These are phyloP conservation scores for Acronicta leporina DNA, from an alignment of 2,888 invertebrate species.

Conservation along the genomic window DNA sequence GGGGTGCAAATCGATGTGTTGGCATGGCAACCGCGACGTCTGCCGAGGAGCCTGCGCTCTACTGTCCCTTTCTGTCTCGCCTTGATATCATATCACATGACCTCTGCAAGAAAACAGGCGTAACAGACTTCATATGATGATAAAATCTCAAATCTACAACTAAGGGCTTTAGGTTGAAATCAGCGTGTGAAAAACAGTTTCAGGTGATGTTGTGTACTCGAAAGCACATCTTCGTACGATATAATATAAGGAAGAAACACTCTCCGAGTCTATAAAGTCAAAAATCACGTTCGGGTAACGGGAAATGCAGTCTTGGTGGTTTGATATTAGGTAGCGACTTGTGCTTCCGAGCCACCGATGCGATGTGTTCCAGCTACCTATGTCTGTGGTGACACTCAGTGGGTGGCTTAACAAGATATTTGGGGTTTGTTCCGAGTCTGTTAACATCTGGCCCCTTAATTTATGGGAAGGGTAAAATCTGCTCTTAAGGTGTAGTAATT, in stretches of 20 bases:
- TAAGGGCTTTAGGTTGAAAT: conserved; percentile 43
- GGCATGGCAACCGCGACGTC: conserved; percentile 87
- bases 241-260: conserved; percentile 84
- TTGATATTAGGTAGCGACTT: conserved; percentile 53
- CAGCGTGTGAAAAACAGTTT: conserved; percentile 21
- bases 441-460: conserved; percentile 86
- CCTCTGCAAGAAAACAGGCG: conserved; percentile 56
- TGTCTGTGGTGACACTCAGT: conserved; percentile 72
- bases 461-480: conserved; percentile 85
- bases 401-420: conserved; percentile 87
- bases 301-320: conserved; percentile 59
- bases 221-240: conserved; percentile 76
- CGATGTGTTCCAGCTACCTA: conserved; percentile 58
- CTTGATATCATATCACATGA: conserved; percentile 87
- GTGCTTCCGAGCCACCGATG: conserved; percentile 15
- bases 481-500: conserved; percentile 84
- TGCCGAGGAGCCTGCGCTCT: conserved; percentile 88
- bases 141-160: background rate
- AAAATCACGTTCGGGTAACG: conserved; percentile 62
- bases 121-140: conserved; percentile 27
- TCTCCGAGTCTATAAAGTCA: conserved; percentile 80
- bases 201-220: conserved; percentile 54
- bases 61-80: conserved; percentile 89
- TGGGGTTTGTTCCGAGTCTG: conserved; percentile 85
- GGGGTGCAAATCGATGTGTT: conserved; percentile 87